Percentiles rank a stretch among this genome's conserved stretches.
phyloP scores from a whole-genome alignment of 2,797 vertebrate species.

The Paramormyrops hopkinsi region DNA sequence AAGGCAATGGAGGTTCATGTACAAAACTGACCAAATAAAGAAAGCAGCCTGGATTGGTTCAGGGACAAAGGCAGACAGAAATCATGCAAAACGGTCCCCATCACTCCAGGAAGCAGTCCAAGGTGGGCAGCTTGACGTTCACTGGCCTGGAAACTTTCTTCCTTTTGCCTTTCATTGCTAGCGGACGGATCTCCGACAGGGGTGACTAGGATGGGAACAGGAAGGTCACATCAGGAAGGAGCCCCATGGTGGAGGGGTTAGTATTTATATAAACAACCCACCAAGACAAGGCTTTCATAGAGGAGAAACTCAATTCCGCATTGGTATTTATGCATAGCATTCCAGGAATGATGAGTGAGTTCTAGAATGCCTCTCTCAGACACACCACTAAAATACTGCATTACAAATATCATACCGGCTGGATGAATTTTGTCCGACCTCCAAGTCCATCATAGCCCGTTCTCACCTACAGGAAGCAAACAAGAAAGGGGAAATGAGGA shows the following conservation, averaged over 20 bases:
- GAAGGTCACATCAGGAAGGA: conserved; percentile 10
- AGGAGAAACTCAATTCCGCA: neutral
- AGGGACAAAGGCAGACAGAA: conserved; percentile 51
- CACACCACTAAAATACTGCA: neutral
- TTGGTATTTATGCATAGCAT: neutral
- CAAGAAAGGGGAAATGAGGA: conserved; percentile 9
- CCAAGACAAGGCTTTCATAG: neutral
- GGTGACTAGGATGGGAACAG: conserved; percentile 65
- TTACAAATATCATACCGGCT: conserved; percentile 66
- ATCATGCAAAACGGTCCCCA: conserved; percentile 52
- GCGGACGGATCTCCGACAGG: conserved; percentile 66
- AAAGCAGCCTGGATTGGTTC: conserved; percentile 19
- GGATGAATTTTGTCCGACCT: conserved; percentile 87
- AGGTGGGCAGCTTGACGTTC: conserved; percentile 53
- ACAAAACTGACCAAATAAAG: neutral
- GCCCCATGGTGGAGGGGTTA: neutral
- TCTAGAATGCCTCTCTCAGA: neutral
- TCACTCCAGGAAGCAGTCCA: conserved; percentile 77
- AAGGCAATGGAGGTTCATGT: neutral
- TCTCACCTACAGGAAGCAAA: conserved; percentile 65
- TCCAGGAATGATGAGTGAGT: neutral
- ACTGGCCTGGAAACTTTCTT: conserved; percentile 66
- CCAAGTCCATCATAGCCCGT: conserved; percentile 87
- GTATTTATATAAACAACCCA: neutral
- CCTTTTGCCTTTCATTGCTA: conserved; percentile 67